Evolutionary conservation across 2,113 vertebrate genomes (phyloP).

Genomic region (Gila orcuttii): DNA sequence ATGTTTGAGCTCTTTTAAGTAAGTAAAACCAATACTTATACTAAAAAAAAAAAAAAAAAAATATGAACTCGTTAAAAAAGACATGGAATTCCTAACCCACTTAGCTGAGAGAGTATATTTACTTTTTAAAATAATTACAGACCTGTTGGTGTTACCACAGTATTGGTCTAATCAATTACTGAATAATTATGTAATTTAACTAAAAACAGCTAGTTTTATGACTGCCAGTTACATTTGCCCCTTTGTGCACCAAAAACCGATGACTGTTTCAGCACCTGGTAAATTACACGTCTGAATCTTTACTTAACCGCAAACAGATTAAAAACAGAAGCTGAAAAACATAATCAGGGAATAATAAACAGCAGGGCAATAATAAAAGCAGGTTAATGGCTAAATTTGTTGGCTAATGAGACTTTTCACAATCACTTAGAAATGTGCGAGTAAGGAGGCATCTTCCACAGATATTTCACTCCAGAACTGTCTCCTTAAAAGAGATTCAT

Average conservation of each 20-base stretch:
- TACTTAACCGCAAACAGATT: conserved; percentile 6
- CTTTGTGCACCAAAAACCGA: neutral
- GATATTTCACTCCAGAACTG: conserved; percentile 42
- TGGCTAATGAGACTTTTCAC: conserved; percentile 44
- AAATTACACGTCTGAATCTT: neutral
- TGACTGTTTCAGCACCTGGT: neutral
- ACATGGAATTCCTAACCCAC: neutral
- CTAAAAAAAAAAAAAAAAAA: neutral
- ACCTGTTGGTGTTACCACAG: neutral
- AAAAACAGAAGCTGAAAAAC: conserved; percentile 12
- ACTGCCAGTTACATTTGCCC: neutral
- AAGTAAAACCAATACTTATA: neutral
- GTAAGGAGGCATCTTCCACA: conserved; percentile 6
- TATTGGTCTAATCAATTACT: neutral
- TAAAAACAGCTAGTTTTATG: neutral
- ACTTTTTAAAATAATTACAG: neutral
- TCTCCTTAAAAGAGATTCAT: conserved; percentile 62
- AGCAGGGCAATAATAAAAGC: conserved; percentile 39
- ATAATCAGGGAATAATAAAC: neutral
- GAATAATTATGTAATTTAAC: neutral
- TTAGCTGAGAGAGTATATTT: too few species aligned
- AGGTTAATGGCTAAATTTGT: conserved; percentile 51
- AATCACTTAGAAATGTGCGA: neutral
- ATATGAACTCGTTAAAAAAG: neutral
- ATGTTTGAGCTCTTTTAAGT: neutral